Base-by-base conservation (phyloP, 2,888 invertebrate genomes). In the Platycheirus albimanus region DNA sequence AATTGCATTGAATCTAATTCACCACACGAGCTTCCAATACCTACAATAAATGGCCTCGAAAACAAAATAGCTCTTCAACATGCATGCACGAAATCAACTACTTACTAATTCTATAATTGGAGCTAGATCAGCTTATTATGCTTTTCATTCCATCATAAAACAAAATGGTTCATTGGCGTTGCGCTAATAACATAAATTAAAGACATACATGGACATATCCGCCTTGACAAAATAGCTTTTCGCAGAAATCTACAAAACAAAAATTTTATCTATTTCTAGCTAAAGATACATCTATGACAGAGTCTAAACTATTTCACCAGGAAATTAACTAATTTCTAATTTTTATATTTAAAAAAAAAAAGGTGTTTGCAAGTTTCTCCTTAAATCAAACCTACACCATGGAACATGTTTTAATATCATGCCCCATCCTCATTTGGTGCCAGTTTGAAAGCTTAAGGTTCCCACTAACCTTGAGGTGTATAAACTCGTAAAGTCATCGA, bases 361-460 rank as follows among this genome's bases (percentile, higher is more conserved):
- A 67, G 71, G 47, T 49, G 66, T 56, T 76, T 45, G 28, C 56
- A 58, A 58, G 69, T 80, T 77, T 81, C 81, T 54, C 81, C 81
- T 81, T 81, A 81, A 81, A 28, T 43, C 49, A 54, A 81, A 63
- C 81, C 81, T 67, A 81, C 81, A 77, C 61, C 24, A 6, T 54
- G 24, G 20, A 45, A 51, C 30, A 19, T 4, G 2, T 6, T 2
- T 19, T 30, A n/a, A n/a, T n/a, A n/a, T 8, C 1, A 10, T 20
- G 38, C 43, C n/a, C n/a, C 76, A 81, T 81, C 81, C 81, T 67
- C 77, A 67, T 77, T 81, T 77, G 67, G 71, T 41, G n/a, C 19
- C n/a, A 56, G 10, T 28, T 41, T 13, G 30, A 33, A 54, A 54
- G 36, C 58, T 49, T 17, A 30, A 47, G 56, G 74, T 43, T 64